A percentile compares a stretch with the other conserved stretches of the same genome.
Conservation (phyloP, 64 coral and sea anemone genomes). For the Hydrozoanthus tunicans region DNA sequence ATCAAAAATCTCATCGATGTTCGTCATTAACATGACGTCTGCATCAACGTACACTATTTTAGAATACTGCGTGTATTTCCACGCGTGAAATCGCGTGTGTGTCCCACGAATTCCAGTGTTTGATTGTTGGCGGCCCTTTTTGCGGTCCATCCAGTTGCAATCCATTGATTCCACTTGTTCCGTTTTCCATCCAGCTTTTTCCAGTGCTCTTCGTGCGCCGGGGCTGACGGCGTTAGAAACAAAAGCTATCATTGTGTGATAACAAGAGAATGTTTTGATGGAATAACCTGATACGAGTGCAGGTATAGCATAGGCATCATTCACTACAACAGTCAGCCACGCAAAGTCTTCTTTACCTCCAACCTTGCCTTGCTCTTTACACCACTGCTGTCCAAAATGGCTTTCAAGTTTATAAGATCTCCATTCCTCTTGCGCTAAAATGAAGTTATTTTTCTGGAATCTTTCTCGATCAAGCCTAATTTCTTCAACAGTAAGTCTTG, state of each 20-base stretch:
- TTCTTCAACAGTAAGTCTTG: slow-evolving; percentile 13
- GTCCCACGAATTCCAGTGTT: slow-evolving; percentile 63
- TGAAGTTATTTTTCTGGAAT: slow-evolving; percentile 26
- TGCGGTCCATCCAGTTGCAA: slow-evolving; percentile 82
- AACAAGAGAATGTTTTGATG: slow-evolving; percentile 68
- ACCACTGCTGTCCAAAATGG: slow-evolving; percentile 49
- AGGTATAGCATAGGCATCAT: slow-evolving; percentile 55
- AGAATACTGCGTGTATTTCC: slow-evolving; percentile 78
- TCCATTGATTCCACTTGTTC: slow-evolving; percentile 68
- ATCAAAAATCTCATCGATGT: slow-evolving; percentile 76
- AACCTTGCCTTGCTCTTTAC: slow-evolving; percentile 9
- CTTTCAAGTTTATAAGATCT: slow-evolving; percentile 61
- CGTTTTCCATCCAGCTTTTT: slow-evolving; percentile 63
- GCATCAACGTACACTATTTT: slow-evolving; percentile 89
- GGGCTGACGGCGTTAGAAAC: slow-evolving; percentile 48
- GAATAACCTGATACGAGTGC: slow-evolving; percentile 62
- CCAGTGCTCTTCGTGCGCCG: slow-evolving; percentile 21
- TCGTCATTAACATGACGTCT: slow-evolving; percentile 78
- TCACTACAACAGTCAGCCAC: slow-evolving; percentile 66
- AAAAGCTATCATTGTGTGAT: slow-evolving; percentile 66
- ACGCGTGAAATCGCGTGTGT: slow-evolving; percentile 87
- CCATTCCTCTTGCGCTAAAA: slow-evolving; percentile 50
- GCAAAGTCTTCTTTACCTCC: not conserved
- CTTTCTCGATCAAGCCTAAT: slow-evolving; percentile 29
- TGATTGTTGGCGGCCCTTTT: slow-evolving; percentile 10